Evolutionary conservation across 2,888 invertebrate species (phyloP).

Genomic region (Chaetogeoica ovagalla): DNA sequence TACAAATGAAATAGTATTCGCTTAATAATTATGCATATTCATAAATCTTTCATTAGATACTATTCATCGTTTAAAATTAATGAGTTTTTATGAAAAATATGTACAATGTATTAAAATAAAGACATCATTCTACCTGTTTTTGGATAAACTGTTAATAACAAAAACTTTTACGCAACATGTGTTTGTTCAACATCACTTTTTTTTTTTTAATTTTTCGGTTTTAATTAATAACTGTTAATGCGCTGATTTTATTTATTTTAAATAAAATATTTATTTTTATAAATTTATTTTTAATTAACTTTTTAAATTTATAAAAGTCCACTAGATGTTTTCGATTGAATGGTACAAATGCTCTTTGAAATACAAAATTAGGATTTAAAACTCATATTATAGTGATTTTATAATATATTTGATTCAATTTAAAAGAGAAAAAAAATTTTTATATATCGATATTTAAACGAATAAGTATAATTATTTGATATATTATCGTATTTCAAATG

Average conservation of each 20-base stretch:
- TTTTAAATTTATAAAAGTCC: neutral
- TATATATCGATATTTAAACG: no score
- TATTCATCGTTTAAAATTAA: neutral
- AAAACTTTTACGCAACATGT: slow-evolving; percentile 39
- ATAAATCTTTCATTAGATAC: neutral
- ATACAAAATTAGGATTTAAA: neutral
- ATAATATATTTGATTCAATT: no score
- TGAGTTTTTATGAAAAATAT: neutral
- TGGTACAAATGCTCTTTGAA: neutral
- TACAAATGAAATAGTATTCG: no score
- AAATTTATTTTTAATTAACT: slow-evolving; percentile 37
- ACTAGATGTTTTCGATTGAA: neutral
- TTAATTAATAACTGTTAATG: slow-evolving; percentile 3
- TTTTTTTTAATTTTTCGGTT: neutral
- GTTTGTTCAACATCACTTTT: neutral
- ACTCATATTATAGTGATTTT: no score
- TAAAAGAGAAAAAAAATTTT: no score
- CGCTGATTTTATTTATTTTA: slow-evolving; percentile 1
- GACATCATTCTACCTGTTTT: slow-evolving; percentile 1
- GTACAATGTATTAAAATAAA: neutral
- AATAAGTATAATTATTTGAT: no score
- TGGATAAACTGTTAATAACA: neutral
- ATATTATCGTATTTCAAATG: no score
- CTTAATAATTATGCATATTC: neutral
- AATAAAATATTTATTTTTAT: no score